Percentiles rank a stretch among this genome's conserved stretches.
Conservation (phyloP, 2,797 vertebrate genomes). For the Coranthus polyacanthus region DNA sequence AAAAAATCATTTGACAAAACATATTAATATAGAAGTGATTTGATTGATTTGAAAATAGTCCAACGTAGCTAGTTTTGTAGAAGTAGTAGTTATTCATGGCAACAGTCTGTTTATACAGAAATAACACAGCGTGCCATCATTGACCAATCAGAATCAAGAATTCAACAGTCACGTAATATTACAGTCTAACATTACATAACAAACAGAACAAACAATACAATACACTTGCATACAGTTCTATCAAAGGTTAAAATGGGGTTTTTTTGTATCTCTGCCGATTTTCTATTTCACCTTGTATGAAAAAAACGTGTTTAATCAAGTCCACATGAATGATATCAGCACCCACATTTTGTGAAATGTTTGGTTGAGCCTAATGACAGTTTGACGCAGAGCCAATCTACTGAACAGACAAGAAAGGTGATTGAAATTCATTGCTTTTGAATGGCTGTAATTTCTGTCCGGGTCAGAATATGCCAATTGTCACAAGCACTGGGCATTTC, state of each 20-base stretch:
- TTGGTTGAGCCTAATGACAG: constrained; percentile 55
- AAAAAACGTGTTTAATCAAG: constrained; percentile 71
- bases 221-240: background rate
- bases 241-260: background rate
- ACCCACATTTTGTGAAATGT: constrained; percentile 68
- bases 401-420: constrained; percentile 74
- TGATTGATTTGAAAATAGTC: too few species aligned
- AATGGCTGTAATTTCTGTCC: constrained; percentile 77
- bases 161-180: too few species aligned
- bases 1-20: too few species aligned
- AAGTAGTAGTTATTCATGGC: too few species aligned
- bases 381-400: constrained; percentile 74
- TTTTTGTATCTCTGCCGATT: constrained; percentile 20
- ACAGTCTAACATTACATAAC: too few species aligned
- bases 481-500: constrained; percentile 56
- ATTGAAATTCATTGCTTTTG: constrained; percentile 84
- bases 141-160: too few species aligned
- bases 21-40: too few species aligned
- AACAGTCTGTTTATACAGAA: too few species aligned
- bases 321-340: constrained; percentile 65
- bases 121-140: too few species aligned
- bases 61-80: too few species aligned
- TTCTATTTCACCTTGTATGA: constrained; percentile 58
- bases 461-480: constrained; percentile 73
- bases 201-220: too few species aligned